phyloP scores from a whole-genome alignment of 2,113 vertebrate species.

The Pseudorectes ferrugineus region DNA sequence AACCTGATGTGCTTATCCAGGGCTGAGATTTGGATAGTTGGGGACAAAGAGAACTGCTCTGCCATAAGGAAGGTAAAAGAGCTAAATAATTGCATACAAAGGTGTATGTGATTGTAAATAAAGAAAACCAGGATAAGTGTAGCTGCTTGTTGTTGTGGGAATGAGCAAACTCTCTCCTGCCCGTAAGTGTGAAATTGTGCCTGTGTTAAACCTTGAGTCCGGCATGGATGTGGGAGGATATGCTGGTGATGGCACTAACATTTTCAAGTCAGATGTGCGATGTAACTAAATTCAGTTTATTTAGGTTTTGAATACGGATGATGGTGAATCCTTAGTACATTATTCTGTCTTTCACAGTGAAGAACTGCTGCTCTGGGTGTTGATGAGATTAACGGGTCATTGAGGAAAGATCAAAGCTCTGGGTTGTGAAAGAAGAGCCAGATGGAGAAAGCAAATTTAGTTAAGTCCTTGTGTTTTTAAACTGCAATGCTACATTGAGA shows the following conservation, averaged over 20 bases:
- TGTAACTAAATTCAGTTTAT: not conserved
- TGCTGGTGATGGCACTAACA: not conserved
- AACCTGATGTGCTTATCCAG: not conserved
- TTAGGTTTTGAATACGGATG: not conserved
- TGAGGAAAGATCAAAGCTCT: conserved; percentile 26
- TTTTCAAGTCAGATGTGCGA: accelerated
- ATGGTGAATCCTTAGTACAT: not conserved
- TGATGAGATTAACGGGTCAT: not conserved
- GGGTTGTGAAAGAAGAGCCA: not conserved
- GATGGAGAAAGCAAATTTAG: not conserved
- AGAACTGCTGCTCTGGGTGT: not conserved
- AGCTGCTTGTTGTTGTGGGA: not conserved
- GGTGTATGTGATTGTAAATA: not conserved
- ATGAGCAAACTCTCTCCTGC: not conserved
- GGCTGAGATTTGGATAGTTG: not conserved
- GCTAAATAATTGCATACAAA: not conserved
- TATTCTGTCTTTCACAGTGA: not conserved
- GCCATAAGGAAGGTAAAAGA: not conserved
- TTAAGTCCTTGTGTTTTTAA: not conserved
- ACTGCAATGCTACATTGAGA: not conserved
- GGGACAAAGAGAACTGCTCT: not conserved
- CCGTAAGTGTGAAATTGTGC: not conserved
- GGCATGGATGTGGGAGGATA: not conserved
- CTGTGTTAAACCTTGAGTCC: not conserved
- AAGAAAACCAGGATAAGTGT: not conserved